phyloP scores from a whole-genome alignment of 2,113 vertebrate species.

The Castor canadensis region DNA sequence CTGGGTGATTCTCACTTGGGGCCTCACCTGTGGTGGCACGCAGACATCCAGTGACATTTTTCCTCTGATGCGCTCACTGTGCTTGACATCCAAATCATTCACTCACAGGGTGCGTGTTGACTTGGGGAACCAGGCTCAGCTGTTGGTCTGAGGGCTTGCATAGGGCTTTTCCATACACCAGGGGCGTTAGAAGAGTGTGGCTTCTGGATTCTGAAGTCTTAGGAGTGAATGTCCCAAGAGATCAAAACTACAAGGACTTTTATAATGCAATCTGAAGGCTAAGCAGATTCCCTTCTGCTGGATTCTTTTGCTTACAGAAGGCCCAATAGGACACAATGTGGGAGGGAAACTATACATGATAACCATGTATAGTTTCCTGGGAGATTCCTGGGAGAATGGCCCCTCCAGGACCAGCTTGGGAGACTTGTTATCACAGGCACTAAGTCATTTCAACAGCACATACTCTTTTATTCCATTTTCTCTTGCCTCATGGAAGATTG shows the following conservation, averaged over 20 bases:
- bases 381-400: not conserved
- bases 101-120: not conserved
- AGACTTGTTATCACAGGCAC: not conserved
- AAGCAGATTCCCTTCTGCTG: not conserved
- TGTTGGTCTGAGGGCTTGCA: not conserved
- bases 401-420: not conserved
- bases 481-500: not conserved
- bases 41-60: not conserved
- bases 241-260: not conserved
- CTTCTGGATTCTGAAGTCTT: not conserved
- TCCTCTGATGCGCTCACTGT: not conserved
- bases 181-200: not conserved
- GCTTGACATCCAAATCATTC: not conserved
- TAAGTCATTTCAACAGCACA: not conserved
- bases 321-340: not conserved
- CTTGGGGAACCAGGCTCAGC: not conserved
- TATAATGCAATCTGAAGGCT: not conserved
- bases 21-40: not conserved
- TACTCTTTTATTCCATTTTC: not conserved
- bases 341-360: not conserved
- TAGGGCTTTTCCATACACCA: not conserved
- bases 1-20: not conserved
- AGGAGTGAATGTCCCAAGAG: not conserved
- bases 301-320: not conserved
- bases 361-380: too few species aligned